These are phyloP conservation scores for Hyla sarda DNA, from an alignment of 2,113 vertebrate species.

Conservation along the genomic window DNA sequence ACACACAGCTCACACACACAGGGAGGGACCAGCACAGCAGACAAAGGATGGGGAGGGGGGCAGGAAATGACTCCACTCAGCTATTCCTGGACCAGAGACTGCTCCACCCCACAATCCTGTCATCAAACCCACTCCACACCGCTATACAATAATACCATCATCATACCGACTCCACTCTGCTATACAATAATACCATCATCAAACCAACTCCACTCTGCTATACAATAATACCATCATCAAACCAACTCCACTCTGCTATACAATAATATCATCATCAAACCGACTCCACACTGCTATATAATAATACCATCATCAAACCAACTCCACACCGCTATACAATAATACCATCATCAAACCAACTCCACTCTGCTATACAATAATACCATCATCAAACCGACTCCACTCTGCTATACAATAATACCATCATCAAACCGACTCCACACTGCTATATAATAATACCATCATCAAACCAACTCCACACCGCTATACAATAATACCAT, in stretches of 20 bases:
- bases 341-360: no score
- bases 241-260: no score
- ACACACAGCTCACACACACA: constrained; percentile 21
- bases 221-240: no score
- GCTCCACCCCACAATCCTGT: background rate
- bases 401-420: no score
- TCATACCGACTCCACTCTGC: no score
- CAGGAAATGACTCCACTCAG: background rate
- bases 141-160: background rate
- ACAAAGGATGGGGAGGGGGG: constrained; percentile 24
- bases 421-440: background rate
- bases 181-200: no score
- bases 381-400: no score
- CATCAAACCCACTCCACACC: background rate
- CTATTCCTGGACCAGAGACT: background rate
- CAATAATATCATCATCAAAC: background rate
- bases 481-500: no score
- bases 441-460: background rate
- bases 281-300: no score
- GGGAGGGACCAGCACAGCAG: constrained; percentile 4
- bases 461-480: background rate
- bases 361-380: no score
- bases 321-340: background rate
- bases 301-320: background rate
- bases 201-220: no score